Conservation (phyloP, 2,888 invertebrate genomes). For the Thymelicus sylvestris region DNA sequence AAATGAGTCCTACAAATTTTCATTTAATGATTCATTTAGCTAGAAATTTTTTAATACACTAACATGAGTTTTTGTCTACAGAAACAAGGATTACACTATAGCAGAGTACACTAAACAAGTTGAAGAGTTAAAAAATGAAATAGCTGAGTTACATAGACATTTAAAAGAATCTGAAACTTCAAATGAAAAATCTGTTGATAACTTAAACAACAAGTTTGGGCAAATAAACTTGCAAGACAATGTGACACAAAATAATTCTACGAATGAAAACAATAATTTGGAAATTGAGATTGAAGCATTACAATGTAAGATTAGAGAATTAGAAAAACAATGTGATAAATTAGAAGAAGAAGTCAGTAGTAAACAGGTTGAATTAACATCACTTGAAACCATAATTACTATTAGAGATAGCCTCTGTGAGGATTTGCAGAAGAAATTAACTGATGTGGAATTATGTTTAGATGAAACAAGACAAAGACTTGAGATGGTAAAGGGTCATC, state of each 20-base stretch:
- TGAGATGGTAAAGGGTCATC: conserved; percentile 81
- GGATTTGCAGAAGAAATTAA: conserved; percentile 75
- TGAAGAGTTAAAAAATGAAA: conserved; percentile 71
- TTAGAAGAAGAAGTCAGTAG: conserved; percentile 70
- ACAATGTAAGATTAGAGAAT: conserved; percentile 57
- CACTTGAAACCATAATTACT: conserved; percentile 73
- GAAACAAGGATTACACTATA: conserved; percentile 77
- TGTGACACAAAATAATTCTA: conserved; percentile 31
- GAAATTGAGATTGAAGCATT: conserved; percentile 52
- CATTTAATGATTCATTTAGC: too few species aligned
- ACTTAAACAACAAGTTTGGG: conserved; percentile 53
- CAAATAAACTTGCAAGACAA: conserved; percentile 47
- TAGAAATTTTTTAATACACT: too few species aligned
- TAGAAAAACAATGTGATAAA: conserved; percentile 67
- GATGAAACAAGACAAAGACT: conserved; percentile 75
- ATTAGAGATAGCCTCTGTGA: conserved; percentile 76
- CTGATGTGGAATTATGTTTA: conserved; percentile 62
- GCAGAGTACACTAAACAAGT: conserved; percentile 74
- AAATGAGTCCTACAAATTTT: too few species aligned
- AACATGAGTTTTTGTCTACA: conserved; percentile 48
- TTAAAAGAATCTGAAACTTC: conserved; percentile 48
- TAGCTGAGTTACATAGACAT: conserved; percentile 54
- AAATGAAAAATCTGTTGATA: conserved; percentile 50
- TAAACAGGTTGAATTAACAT: conserved; percentile 73
- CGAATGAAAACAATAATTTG: conserved; percentile 37